phyloP scores from a whole-genome alignment of 2,888 invertebrate species.

The Lathronympha strigana region DNA sequence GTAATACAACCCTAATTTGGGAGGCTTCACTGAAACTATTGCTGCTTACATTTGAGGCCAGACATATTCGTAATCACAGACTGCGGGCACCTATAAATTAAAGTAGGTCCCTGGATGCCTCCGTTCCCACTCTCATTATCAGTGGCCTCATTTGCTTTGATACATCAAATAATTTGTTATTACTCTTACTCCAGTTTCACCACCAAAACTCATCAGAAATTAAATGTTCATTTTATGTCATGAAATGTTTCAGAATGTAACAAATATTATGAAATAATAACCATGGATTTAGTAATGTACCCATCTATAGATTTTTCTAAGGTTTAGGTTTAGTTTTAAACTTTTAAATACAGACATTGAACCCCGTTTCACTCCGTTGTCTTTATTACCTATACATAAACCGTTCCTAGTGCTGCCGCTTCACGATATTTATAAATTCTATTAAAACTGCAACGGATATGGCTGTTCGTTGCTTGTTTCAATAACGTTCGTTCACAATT shows the following conservation, averaged over 20 bases:
- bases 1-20: neutral
- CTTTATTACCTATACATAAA: too few relatives aligned
- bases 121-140: constrained; percentile 6
- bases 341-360: too few relatives aligned
- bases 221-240: neutral
- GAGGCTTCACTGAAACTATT: neutral
- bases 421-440: too few relatives aligned
- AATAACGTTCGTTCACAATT: neutral
- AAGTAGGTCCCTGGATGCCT: constrained; percentile 17
- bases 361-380: too few relatives aligned
- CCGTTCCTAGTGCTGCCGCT: too few relatives aligned
- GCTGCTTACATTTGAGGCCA: neutral
- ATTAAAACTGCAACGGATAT: too few relatives aligned
- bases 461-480: too few relatives aligned
- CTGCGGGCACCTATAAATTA: constrained; percentile 11
- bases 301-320: too few relatives aligned
- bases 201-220: neutral
- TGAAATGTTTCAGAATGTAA: too few relatives aligned
- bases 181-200: neutral
- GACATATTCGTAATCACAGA: constrained; percentile 11
- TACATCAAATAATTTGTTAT: neutral
- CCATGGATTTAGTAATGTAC: too few relatives aligned
- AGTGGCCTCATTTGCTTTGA: constrained; percentile 51
- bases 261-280: too few relatives aligned
- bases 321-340: too few relatives aligned